Conservation (phyloP, 2,113 vertebrate species). For the Phaethon lepturus region DNA sequence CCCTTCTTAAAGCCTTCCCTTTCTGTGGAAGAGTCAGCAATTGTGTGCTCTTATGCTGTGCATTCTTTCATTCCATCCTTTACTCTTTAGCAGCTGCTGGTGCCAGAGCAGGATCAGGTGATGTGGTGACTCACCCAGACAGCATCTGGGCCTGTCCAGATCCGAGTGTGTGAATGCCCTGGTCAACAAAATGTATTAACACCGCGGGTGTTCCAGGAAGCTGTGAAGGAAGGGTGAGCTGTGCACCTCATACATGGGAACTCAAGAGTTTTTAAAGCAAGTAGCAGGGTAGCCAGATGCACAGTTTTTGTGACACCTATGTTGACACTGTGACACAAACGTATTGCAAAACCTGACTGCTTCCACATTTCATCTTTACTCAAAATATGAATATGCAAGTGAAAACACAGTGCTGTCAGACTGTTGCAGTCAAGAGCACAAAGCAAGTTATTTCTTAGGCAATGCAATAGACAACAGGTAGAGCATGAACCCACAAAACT, state of each 20-base stretch:
- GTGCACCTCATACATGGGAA: not conserved
- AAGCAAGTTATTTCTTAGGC: not conserved
- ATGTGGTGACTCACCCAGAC: not conserved
- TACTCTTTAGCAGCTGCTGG: not conserved
- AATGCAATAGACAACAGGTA: not conserved
- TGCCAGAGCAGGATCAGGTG: not conserved
- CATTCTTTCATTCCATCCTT: not conserved
- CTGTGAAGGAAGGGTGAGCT: not conserved
- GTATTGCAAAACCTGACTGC: not conserved
- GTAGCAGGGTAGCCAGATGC: not conserved
- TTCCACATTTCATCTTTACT: not conserved
- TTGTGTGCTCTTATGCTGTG: not conserved
- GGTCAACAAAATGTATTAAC: not conserved
- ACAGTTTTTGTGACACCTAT: not conserved
- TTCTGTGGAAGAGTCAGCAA: not conserved
- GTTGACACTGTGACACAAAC: not conserved
- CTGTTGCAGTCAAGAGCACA: not conserved
- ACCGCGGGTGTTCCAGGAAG: not conserved
- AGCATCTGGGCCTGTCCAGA: not conserved
- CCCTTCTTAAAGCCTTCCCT: not conserved
- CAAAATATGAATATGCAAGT: not conserved
- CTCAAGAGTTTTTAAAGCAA: not conserved
- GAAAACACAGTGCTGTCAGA: not conserved
- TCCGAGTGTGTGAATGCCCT: not conserved
- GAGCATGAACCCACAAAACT: not conserved